Evolutionary conservation across 2,888 invertebrate species (phyloP), one percentile per base, ranked within the genome.

Genomic region (Mimas tiliae): DNA sequence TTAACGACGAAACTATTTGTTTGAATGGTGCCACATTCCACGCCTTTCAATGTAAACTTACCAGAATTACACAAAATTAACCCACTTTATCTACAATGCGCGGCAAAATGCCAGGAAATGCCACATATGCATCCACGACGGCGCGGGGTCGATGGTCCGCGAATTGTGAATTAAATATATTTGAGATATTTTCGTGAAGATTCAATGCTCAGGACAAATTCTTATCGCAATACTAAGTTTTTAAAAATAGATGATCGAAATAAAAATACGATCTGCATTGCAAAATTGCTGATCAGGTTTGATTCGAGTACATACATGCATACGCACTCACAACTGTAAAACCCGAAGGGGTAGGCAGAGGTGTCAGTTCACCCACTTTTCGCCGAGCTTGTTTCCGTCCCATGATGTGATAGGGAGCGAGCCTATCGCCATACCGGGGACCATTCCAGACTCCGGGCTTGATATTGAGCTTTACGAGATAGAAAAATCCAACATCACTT

Each of bases 71-170:
- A 77, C 72, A 73, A 74, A 78, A 82, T 74, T 76, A 81, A 76
- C 78, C 77, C 73, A 76, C 74, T 72, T 75, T 73, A 74, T 73
- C 72, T 70, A 70, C 67, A 68, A 74, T 71, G 70, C 70, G 73
- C 68, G 83, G 83, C 83, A 81, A 74, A 34, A 72, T 83, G 83
- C 83, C 83, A 83, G 78, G 67, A 73, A 72, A 71, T 71, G 71
- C 42, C 62, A 67, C 74, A 71, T 71, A 62, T 80, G 82, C 81
- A 82, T 74, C 75, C 73, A 73, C 27, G 65, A 68, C 63, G 72
- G 72, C 79, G 79, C 62, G 72, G 72, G 80, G 79, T 79, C 79
- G 64, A 67, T 68, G 82, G 73, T 70, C 78, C 69, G 70, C 63
- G 51, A 68, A 72, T 74, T 72, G 71, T 74, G 67, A 78, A 81